phyloP scores from a whole-genome alignment of 2,797 vertebrate genomes.

The Eospalax fontanierii region DNA sequence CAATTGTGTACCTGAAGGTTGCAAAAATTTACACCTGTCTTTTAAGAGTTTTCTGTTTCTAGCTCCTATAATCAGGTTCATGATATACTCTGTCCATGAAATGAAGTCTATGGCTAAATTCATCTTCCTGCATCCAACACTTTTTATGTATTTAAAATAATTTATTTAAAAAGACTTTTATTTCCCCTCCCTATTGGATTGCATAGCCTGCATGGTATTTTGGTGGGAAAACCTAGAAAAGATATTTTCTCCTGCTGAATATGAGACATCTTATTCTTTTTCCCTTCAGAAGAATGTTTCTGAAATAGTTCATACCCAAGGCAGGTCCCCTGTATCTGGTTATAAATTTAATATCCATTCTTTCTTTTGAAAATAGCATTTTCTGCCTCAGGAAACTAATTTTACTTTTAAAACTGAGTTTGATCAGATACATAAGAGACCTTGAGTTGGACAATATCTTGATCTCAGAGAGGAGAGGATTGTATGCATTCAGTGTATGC shows the following conservation, averaged over 20 bases:
- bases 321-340: not conserved
- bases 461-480: not conserved
- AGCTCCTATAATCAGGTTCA: not conserved
- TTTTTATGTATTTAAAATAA: not conserved
- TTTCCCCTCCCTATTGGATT: not conserved
- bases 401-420: constrained; percentile 57
- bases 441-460: not conserved
- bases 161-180: not conserved
- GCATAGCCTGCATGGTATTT: not conserved
- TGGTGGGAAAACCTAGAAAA: constrained; percentile 18
- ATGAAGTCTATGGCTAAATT: not conserved
- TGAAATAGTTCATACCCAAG: not conserved
- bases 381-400: constrained; percentile 29
- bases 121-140: not conserved
- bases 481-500: not conserved
- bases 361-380: constrained; percentile 44
- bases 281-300: constrained; percentile 38
- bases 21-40: not conserved
- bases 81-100: not conserved
- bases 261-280: not conserved
- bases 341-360: constrained; percentile 7
- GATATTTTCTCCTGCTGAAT: constrained; percentile 21
- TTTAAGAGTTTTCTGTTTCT: constrained; percentile 14
- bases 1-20: not conserved
- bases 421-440: not conserved